Percentiles rank a stretch among this genome's conserved stretches.
Evolutionary conservation across 2,113 vertebrate genomes (phyloP).

Genomic region (Oreotrochilus melanogaster): DNA sequence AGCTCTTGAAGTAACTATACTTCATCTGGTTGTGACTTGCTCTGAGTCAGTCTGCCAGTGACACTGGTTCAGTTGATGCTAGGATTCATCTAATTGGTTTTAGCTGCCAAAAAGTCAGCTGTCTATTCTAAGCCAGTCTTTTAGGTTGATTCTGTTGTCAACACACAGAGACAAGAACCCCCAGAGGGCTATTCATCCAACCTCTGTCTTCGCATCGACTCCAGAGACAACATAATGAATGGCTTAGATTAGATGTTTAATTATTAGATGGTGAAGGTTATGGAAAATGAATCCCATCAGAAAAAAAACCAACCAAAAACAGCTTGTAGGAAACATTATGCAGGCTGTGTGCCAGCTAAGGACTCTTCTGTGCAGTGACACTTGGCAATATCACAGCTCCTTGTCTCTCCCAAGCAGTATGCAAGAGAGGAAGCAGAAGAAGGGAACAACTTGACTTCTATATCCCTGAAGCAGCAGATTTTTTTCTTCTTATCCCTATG

Average conservation of each 20-base stretch:
- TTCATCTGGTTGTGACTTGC: neutral
- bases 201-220: neutral
- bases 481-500: neutral
- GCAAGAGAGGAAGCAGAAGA: neutral
- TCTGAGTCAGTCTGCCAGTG: conserved; percentile 24
- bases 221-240: conserved; percentile 18
- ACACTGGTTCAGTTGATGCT: neutral
- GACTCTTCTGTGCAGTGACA: neutral
- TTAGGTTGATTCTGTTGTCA: conserved; percentile 39
- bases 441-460: neutral
- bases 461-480: neutral
- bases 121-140: conserved; percentile 17
- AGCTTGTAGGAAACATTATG: neutral
- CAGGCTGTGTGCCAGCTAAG: neutral
- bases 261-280: conserved; percentile 57
- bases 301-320: neutral
- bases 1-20: no score
- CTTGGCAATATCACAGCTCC: neutral
- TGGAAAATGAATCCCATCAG: neutral
- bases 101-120: conserved; percentile 37
- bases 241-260: conserved; percentile 42
- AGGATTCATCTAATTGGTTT: conserved; percentile 21
- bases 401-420: neutral
- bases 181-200: conserved; percentile 26
- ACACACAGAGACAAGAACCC: conserved; percentile 47